These are phyloP conservation scores for Calliphora vomitoria DNA, from an alignment of 2,888 invertebrate species.

Conservation along the genomic window DNA sequence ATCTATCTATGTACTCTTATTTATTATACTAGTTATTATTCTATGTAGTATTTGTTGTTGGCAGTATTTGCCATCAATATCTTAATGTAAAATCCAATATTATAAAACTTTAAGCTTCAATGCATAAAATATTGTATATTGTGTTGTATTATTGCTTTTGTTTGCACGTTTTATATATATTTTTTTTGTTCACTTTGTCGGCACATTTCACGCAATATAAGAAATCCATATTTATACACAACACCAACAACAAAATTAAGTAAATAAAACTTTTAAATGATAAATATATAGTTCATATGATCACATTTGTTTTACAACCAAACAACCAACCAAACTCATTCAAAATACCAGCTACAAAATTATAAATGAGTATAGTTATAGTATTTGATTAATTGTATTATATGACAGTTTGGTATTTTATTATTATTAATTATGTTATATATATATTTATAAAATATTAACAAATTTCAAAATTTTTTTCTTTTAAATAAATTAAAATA, in stretches of 20 bases:
- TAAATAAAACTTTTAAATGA: slow-evolving; percentile 50
- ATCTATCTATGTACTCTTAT: not conserved
- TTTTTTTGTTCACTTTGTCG: slow-evolving; percentile 77
- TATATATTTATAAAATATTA: not conserved
- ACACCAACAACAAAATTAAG: slow-evolving; percentile 42
- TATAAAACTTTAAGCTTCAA: slow-evolving; percentile 76
- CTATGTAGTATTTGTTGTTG: slow-evolving; percentile 13
- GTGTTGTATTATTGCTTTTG: slow-evolving; percentile 41
- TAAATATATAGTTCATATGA: slow-evolving; percentile 49
- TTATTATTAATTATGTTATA: not conserved
- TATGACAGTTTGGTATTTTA: slow-evolving; percentile 22
- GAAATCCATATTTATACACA: slow-evolving; percentile 59
- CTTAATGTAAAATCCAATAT: slow-evolving; percentile 75
- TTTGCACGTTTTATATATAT: slow-evolving; percentile 74
- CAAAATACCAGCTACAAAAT: not conserved
- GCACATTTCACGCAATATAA: slow-evolving; percentile 68
- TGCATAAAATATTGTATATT: slow-evolving; percentile 58
- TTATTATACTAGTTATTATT: slow-evolving; percentile 36
- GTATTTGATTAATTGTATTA: slow-evolving; percentile 48
- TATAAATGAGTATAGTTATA: slow-evolving; percentile 12
- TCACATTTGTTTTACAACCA: not conserved
- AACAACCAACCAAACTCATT: not conserved
- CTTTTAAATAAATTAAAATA: too few relatives aligned
- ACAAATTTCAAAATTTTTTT: not conserved
- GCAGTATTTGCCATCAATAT: slow-evolving; percentile 56